A percentile compares a stretch with the other conserved stretches of the same genome.
Evolutionary conservation across 2,797 vertebrate genomes (phyloP).

Genomic region (Setipinna tenuifilis): DNA sequence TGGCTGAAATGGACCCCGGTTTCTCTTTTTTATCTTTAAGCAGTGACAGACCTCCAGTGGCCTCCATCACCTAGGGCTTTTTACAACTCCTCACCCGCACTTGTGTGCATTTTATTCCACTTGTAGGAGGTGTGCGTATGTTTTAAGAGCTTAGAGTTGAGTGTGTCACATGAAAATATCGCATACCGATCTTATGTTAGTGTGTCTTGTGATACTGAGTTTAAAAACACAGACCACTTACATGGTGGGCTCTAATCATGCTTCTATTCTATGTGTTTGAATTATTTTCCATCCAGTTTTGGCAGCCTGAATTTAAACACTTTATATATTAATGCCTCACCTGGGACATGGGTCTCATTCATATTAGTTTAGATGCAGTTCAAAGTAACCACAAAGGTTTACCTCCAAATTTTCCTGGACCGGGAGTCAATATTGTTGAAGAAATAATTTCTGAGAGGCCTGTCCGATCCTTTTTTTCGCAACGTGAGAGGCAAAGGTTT

Average conservation of each 20-base stretch:
- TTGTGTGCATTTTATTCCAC: conserved; percentile 33
- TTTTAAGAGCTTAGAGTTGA: not conserved
- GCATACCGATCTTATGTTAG: not conserved
- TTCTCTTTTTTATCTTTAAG: conserved; percentile 50
- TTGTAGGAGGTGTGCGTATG: not conserved
- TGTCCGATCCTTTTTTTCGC: conserved; percentile 67
- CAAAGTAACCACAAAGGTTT: not conserved
- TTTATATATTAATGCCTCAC: not conserved
- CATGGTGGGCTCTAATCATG: not conserved
- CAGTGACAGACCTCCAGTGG: conserved; percentile 49
- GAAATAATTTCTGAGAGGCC: conserved; percentile 64
- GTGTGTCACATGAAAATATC: not conserved
- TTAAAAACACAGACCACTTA: too few relatives aligned
- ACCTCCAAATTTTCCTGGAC: conserved; percentile 51
- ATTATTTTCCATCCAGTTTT: not conserved
- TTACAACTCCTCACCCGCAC: conserved; percentile 35
- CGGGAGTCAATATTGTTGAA: conserved; percentile 66
- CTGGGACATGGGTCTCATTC: not conserved
- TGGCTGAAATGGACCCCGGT: conserved; percentile 68
- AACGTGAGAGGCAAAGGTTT: conserved; percentile 71
- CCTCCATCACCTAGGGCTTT: conserved; percentile 43
- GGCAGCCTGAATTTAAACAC: not conserved
- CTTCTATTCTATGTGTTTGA: not conserved
- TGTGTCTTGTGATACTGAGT: not conserved
- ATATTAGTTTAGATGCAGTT: not conserved